Evolutionary conservation across 2,797 vertebrate genomes (phyloP), one percentile per base, ranked within the genome.

Genomic region (Cephalopachus bancanus): DNA sequence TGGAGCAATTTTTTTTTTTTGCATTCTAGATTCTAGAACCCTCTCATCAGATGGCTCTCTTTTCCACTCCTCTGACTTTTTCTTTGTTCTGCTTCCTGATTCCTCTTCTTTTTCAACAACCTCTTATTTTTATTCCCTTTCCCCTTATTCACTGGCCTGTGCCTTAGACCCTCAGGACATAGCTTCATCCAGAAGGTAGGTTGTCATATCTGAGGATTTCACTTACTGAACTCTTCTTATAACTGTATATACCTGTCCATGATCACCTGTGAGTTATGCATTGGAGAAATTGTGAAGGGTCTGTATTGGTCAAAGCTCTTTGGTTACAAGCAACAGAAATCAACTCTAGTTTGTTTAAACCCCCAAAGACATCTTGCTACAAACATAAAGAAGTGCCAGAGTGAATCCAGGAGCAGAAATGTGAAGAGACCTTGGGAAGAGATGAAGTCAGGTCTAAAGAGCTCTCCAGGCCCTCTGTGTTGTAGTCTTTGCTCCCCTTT

Each of bases 291-390:
- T 62, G 16, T 9, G 78, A 83, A 91, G 19, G 69, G 57, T 51
- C 57, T 33, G 4, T 74, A 37, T 71, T 85, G 69, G 24, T 83
- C 81, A 83, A 69, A 79, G 89, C 53, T 30, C 49, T 91, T 51
- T 8, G 14, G 72, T 69, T 65, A 10, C 22, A 53, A 83, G 91
- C 65, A 91, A 93, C 20, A 88, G 49, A 91, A 96, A 91, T 88
- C 76, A 67, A 55, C 57, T 53, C 53, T 69, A 69, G 24, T n/a
- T 60, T 22, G 20, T 93, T 76, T 79, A 62, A 83, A 95, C 28
- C 60, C 57, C 65, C 78, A 64, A 44, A 91, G 81, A 33, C 22
- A 64, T 53, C 44, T 69, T 88, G 15, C n/a, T 60, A 71, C 62
- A 64, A 89, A 88, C 81, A 95, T 24, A 72, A 88, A 91, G 22